A percentile compares a stretch with the other conserved stretches of the same genome.
Conservation (phyloP, 37 sponge, comb jelly and placozoan species). For the Haliclona indistincta region DNA sequence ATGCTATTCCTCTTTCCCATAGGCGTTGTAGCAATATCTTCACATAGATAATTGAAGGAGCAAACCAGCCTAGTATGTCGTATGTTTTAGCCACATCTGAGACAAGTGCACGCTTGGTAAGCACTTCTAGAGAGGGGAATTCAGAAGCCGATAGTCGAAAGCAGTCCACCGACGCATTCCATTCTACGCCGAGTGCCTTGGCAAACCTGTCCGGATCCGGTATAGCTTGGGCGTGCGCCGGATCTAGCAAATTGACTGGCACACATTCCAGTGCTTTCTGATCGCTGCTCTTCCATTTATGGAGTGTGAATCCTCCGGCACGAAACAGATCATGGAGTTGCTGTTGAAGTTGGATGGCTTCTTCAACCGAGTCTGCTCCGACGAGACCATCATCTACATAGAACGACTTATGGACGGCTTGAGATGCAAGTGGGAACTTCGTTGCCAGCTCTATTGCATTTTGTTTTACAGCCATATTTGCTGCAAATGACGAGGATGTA, state of each 20-base stretch:
- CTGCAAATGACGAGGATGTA: neutral
- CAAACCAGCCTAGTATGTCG: constrained; percentile 32
- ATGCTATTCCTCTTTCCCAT: constrained; percentile 21
- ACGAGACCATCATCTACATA: constrained; percentile 3
- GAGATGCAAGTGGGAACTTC: neutral
- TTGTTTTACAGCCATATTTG: constrained; percentile 12
- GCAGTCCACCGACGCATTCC: constrained; percentile 32
- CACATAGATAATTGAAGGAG: constrained; percentile 29
- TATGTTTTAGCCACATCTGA: constrained; percentile 20
- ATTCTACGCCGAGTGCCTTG: constrained; percentile 51
- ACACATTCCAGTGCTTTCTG: constrained; percentile 13
- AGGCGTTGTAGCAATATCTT: constrained; percentile 32
- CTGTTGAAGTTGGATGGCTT: constrained; percentile 4
- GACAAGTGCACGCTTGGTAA: constrained; percentile 16
- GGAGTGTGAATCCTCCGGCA: constrained; percentile 13
- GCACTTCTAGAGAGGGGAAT: neutral
- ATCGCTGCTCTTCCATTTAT: constrained; percentile 30
- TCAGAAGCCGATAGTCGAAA: constrained; percentile 24
- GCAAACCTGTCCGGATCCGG: constrained; percentile 28
- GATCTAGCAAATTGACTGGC: constrained; percentile 11
- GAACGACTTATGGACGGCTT: neutral
- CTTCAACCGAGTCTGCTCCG: neutral
- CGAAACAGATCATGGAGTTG: constrained; percentile 12
- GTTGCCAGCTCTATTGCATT: neutral
- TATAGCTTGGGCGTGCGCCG: constrained; percentile 18